phyloP scores from a whole-genome alignment of 2,888 invertebrate species.

The Dynastes maya region DNA sequence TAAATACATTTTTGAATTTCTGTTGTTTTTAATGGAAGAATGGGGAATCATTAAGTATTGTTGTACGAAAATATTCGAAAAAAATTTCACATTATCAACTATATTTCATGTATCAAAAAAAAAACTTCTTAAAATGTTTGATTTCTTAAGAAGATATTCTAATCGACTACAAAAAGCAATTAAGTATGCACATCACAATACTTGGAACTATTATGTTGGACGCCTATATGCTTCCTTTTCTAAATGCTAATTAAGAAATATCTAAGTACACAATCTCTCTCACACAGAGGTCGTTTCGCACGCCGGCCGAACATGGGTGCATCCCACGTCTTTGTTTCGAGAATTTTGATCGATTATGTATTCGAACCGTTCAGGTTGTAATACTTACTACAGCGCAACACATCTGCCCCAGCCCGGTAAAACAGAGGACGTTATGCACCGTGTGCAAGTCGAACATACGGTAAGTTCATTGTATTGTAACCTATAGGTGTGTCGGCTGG shows the following conservation, averaged over 20 bases:
- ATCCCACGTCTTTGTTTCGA: conserved; percentile 20
- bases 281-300: background rate
- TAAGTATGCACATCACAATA: too few species aligned
- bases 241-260: conserved; percentile 16
- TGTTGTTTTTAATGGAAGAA: too few species aligned
- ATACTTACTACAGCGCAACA: background rate
- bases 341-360: conserved; percentile 31
- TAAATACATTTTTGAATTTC: too few species aligned
- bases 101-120: too few species aligned
- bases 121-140: too few species aligned
- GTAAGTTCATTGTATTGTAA: conserved; percentile 47
- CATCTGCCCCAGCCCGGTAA: conserved; percentile 19
- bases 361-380: conserved; percentile 9
- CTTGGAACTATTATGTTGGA: background rate
- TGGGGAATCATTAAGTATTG: too few species aligned
- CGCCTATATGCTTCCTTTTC: conserved; percentile 9
- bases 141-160: too few species aligned
- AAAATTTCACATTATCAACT: too few species aligned
- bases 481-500: conserved; percentile 49
- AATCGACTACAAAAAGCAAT: too few species aligned
- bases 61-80: too few species aligned
- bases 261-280: conserved; percentile 2
- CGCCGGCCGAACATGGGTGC: background rate
- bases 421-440: conserved; percentile 16
- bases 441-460: conserved; percentile 38